Evolutionary conservation across 2,797 vertebrate species (phyloP).

Genomic region (Eulemur mongoz): DNA sequence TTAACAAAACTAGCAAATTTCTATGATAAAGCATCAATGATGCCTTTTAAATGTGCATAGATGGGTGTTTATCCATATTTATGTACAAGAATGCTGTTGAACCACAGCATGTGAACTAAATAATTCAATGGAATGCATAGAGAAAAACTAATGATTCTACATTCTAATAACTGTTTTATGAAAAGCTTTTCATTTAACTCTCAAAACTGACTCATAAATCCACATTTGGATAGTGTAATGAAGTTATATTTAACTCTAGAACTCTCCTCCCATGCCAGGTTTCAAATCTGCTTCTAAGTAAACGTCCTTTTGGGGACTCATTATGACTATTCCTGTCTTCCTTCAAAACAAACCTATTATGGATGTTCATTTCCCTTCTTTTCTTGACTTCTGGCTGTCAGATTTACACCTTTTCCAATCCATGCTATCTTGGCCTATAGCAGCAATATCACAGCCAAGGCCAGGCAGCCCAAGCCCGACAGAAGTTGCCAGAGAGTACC

Average conservation of each 20-base stretch:
- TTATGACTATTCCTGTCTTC: constrained; percentile 59
- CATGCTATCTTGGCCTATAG: constrained; percentile 55
- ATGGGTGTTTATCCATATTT: constrained; percentile 27
- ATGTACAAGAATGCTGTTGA: constrained; percentile 1
- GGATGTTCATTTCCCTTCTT: constrained; percentile 65
- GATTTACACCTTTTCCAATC: constrained; percentile 65
- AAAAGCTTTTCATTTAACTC: constrained; percentile 65
- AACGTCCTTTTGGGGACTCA: constrained; percentile 60
- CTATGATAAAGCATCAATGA: background rate
- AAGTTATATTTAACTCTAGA: constrained; percentile 71
- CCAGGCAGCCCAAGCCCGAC: background rate
- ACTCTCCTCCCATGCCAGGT: constrained; percentile 42
- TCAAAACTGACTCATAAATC: constrained; percentile 63
- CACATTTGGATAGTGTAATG: constrained; percentile 40
- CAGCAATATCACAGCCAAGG: constrained; percentile 64
- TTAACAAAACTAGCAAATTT: constrained; percentile 30
- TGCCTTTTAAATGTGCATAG: background rate
- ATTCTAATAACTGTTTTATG: constrained; percentile 63
- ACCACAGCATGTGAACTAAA: constrained; percentile 29
- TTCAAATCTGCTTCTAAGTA: constrained; percentile 66
- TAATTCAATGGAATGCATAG: constrained; percentile 47
- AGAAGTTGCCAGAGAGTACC: constrained; percentile 46
- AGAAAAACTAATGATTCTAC: constrained; percentile 45
- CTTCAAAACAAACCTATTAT: constrained; percentile 70
- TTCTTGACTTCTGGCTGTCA: constrained; percentile 64